These are phyloP conservation scores for Halocaridina rubra DNA, from an alignment of 2,888 invertebrate species.

Conservation along the genomic window DNA sequence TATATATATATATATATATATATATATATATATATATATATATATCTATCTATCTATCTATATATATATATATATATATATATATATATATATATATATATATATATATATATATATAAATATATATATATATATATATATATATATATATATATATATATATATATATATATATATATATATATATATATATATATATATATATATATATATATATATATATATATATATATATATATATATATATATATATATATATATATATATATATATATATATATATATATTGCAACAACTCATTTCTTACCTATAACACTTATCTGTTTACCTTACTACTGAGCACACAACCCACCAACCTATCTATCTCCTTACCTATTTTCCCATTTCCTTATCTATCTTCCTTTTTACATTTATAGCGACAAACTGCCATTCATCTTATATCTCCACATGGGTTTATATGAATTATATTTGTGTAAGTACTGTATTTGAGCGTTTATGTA, in stretches of 20 bases:
- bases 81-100: not conserved
- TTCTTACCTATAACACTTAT: no score
- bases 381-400: no score
- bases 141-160: not conserved
- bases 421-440: no score
- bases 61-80: constrained; percentile 15
- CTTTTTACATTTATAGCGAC: no score
- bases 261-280: not conserved
- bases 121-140: constrained; percentile 26
- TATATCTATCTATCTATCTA: not conserved
- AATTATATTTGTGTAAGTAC: no score
- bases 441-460: no score
- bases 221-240: constrained; percentile 6
- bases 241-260: not conserved
- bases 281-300: no score
- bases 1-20: not conserved
- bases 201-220: not conserved
- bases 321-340: no score
- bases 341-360: no score
- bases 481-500: no score
- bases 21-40: not conserved
- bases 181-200: not conserved
- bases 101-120: not conserved
- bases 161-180: constrained; percentile 2
- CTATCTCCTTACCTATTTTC: no score